A percentile compares a stretch with the other conserved stretches of the same genome.
Conservation (phyloP, 2,888 invertebrate species). For the Hybos culiciformis region DNA sequence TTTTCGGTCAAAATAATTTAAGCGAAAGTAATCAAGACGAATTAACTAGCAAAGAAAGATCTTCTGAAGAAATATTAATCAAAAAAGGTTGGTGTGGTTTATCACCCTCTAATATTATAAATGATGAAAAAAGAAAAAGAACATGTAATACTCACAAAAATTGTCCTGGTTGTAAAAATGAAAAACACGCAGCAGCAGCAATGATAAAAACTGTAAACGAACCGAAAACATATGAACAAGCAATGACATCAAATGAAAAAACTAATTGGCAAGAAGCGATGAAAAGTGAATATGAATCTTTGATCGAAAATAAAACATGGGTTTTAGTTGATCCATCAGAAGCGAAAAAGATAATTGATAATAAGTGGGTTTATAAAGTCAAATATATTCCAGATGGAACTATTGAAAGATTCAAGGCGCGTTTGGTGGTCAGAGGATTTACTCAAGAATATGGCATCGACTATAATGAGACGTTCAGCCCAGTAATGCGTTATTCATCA, state of each 20-base stretch:
- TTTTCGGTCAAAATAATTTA: too few species aligned
- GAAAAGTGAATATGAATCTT: background rate
- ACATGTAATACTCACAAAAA: too few species aligned
- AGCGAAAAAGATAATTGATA: conserved; percentile 5
- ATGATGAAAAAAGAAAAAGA: background rate
- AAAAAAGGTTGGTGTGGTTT: too few species aligned
- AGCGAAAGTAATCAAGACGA: too few species aligned
- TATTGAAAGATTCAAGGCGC: conserved; percentile 16
- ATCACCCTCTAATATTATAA: too few species aligned
- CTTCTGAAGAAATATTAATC: too few species aligned
- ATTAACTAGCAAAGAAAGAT: too few species aligned
- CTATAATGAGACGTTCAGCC: conserved; percentile 23
- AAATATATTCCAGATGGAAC: background rate
- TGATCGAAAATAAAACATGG: background rate
- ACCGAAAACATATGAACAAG: background rate
- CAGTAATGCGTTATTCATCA: conserved; percentile 20
- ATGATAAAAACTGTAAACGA: background rate
- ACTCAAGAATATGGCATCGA: conserved; percentile 19
- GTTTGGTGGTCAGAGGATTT: conserved; percentile 22
- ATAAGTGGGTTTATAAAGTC: conserved; percentile 2
- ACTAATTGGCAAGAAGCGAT: background rate
- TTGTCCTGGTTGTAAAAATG: too few species aligned
- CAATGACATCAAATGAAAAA: background rate
- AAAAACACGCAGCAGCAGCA: too few species aligned
- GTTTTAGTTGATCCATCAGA: conserved; percentile 4